Evolutionary conservation across 2,888 invertebrate species (phyloP).

Genomic region (Netelia virgata): DNA sequence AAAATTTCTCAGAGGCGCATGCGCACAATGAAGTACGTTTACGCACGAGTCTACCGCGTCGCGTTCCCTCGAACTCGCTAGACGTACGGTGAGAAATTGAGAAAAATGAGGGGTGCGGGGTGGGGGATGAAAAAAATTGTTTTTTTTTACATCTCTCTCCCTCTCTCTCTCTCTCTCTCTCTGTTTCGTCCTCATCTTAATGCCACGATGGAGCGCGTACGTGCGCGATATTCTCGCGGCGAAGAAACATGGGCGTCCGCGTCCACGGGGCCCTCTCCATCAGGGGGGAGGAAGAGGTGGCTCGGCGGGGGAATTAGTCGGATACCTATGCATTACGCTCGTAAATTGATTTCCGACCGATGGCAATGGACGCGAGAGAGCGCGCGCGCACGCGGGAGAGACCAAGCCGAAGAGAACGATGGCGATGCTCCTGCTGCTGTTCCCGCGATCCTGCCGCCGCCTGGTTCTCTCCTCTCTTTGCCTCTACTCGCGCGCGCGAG

Average conservation of each 20-base stretch:
- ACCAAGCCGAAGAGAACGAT: slow-evolving; percentile 53
- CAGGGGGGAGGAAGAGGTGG: slow-evolving; percentile 64
- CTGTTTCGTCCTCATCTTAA: slow-evolving; percentile 46
- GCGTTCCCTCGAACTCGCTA: slow-evolving; percentile 2
- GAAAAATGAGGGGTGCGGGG: slow-evolving; percentile 42
- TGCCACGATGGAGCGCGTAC: slow-evolving; percentile 46
- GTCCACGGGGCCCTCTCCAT: slow-evolving; percentile 70
- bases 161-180: not conserved
- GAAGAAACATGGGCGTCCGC: slow-evolving; percentile 58
- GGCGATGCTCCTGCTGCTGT: slow-evolving; percentile 53
- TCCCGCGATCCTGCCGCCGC: slow-evolving; percentile 62
- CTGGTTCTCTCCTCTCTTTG: slow-evolving; percentile 51
- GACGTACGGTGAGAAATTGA: slow-evolving; percentile 10
- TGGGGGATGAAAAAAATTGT: slow-evolving; percentile 4
- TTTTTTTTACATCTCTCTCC: slow-evolving; percentile 24
- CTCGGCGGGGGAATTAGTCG: slow-evolving; percentile 76
- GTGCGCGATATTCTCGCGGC: slow-evolving; percentile 47
- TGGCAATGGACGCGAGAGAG: slow-evolving; percentile 65
- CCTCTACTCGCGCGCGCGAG: slow-evolving; percentile 25
- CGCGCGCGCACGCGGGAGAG: slow-evolving; percentile 16
- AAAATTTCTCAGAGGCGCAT: slow-evolving; percentile 36
- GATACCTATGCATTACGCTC: slow-evolving; percentile 78
- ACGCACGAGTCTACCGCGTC: slow-evolving; percentile 28
- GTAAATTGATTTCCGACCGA: slow-evolving; percentile 78
- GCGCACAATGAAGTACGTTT: not conserved